phyloP scores from a whole-genome alignment of 2,888 invertebrate species.

The Microchrysa polita region DNA sequence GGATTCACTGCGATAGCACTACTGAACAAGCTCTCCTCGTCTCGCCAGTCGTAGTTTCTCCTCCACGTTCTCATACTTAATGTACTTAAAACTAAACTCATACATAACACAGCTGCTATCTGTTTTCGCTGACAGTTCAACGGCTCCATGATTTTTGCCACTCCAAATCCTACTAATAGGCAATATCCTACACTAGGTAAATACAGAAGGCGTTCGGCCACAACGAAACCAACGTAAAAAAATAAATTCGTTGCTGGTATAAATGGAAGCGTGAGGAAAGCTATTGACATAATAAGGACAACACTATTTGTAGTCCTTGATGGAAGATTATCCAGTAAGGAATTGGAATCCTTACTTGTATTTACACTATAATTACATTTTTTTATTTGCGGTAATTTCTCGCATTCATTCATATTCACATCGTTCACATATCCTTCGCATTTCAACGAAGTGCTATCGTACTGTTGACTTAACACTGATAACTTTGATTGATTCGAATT shows the following conservation, averaged over 20 bases:
- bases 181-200: slow-evolving; percentile 96
- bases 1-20: slow-evolving; percentile 94
- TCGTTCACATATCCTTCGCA: slow-evolving; percentile 13
- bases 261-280: slow-evolving; percentile 89
- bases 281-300: slow-evolving; percentile 70
- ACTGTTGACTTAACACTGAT: background rate
- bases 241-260: slow-evolving; percentile 95
- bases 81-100: slow-evolving; percentile 71
- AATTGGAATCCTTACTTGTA: background rate
- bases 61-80: slow-evolving; percentile 81
- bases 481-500: slow-evolving; percentile 19
- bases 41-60: slow-evolving; percentile 90
- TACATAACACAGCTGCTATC: slow-evolving; percentile 58
- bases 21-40: slow-evolving; percentile 91
- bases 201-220: slow-evolving; percentile 95
- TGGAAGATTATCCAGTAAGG: slow-evolving; percentile 45
- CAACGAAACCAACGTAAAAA: slow-evolving; percentile 98
- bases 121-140: slow-evolving; percentile 61
- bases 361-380: slow-evolving; percentile 63
- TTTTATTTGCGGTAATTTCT: slow-evolving; percentile 64
- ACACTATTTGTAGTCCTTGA: slow-evolving; percentile 55
- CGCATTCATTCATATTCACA: slow-evolving; percentile 60
- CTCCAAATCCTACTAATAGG: slow-evolving; percentile 82
- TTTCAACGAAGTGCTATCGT: background rate
- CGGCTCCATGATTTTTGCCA: slow-evolving; percentile 64